phyloP scores from a whole-genome alignment of 30 jellyfish, hydroid and myxozoan species.

The Aurelia aurita complex sp. Pacific region DNA sequence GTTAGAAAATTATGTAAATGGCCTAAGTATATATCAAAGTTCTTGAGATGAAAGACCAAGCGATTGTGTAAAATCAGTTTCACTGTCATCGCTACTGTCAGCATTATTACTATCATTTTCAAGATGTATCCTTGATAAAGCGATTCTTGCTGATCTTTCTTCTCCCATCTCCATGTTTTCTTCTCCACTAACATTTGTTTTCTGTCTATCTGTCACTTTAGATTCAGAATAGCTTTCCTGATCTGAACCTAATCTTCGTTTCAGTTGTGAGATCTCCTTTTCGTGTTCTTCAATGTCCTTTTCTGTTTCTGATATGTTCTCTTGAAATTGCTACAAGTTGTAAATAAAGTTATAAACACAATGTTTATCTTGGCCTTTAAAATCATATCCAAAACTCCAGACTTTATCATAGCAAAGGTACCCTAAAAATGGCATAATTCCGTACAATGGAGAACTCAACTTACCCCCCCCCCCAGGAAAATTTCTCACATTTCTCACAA shows the following conservation, averaged over 20 bases:
- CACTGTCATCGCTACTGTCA: not conserved
- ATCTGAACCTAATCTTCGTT: too few species aligned
- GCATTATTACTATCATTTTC: not conserved
- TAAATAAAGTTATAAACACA: too few species aligned
- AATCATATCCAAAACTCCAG: not conserved
- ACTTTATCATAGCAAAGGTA: not conserved
- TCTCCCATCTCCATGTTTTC: not conserved
- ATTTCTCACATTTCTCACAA: too few species aligned
- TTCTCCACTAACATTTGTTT: not conserved
- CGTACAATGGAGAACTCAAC: too few species aligned
- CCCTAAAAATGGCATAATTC: too few species aligned
- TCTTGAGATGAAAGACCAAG: too few species aligned
- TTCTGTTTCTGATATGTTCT: slow-evolving; percentile 21
- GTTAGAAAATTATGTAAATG: too few species aligned
- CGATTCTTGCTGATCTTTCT: slow-evolving; percentile 6
- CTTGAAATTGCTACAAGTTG: slow-evolving; percentile 31
- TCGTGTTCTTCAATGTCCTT: slow-evolving; percentile 19
- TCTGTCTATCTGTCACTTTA: not conserved
- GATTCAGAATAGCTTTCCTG: not conserved
- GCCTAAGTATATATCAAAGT: too few species aligned
- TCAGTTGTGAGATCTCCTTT: slow-evolving; percentile 14
- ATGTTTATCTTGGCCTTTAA: not conserved
- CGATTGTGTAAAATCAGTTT: too few species aligned
- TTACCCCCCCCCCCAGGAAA: too few species aligned
- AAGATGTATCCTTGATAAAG: slow-evolving; percentile 1